Evolutionary conservation across 2,797 vertebrate genomes (phyloP).

Genomic region (Pitangus sulphuratus): DNA sequence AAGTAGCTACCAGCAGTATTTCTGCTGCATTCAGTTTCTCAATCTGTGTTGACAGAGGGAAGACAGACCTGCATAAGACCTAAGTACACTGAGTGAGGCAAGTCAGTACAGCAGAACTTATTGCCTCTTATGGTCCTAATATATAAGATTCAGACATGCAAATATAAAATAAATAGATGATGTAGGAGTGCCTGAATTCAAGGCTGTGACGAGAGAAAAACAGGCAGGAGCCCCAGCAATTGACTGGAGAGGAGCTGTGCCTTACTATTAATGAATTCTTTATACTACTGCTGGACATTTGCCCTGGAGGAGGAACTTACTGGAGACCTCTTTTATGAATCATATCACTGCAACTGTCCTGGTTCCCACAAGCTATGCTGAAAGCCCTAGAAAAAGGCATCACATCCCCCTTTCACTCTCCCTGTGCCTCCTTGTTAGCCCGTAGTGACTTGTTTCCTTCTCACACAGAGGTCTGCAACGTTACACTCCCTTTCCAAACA

Average conservation of each 20-base stretch:
- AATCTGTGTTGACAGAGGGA: not conserved
- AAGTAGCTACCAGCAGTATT: not conserved
- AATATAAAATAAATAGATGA: not conserved
- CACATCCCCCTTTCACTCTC: not conserved
- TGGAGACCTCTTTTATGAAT: not conserved
- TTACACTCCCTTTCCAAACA: not conserved
- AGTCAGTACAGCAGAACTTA: not conserved
- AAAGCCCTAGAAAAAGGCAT: not conserved
- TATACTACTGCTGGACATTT: not conserved
- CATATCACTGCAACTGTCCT: not conserved
- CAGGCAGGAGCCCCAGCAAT: not conserved
- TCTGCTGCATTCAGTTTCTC: not conserved
- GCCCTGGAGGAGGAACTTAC: not conserved
- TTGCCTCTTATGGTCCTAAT: not conserved
- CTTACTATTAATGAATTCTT: not conserved
- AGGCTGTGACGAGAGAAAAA: not conserved
- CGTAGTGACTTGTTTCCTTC: not conserved
- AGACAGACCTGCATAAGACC: not conserved
- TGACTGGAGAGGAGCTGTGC: not conserved
- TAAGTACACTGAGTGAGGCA: not conserved
- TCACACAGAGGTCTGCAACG: not conserved
- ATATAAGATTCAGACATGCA: not conserved
- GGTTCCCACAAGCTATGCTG: not conserved
- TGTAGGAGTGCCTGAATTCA: not conserved
- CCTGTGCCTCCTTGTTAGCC: not conserved